phyloP scores from a whole-genome alignment of 2,888 invertebrate species.

The Platynereis dumerilii region DNA sequence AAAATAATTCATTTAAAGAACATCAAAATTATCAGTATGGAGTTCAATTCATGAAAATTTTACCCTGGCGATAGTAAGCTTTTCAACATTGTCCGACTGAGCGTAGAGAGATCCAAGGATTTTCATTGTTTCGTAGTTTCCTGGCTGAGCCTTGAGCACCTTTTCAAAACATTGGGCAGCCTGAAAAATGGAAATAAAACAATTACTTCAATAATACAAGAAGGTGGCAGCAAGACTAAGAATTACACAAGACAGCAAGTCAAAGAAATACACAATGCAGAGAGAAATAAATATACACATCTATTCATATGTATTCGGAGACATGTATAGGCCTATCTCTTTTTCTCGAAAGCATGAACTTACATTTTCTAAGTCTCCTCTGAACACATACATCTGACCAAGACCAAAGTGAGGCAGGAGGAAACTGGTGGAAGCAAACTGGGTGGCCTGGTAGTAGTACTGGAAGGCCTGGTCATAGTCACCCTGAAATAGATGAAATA shows the following conservation, averaged over 20 bases:
- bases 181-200: conserved; percentile 66
- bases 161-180: conserved; percentile 99
- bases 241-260: too few relatives aligned
- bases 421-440: conserved; percentile 93
- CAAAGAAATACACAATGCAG: too few relatives aligned
- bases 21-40: too few relatives aligned
- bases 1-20: too few relatives aligned
- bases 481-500: conserved; percentile 44
- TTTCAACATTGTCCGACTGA: conserved; percentile 68
- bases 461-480: conserved; percentile 89
- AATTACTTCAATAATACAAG: too few relatives aligned
- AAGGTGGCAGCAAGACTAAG: too few relatives aligned
- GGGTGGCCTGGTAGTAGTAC: conserved; percentile 94
- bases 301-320: too few relatives aligned
- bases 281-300: too few relatives aligned
- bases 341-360: too few relatives aligned
- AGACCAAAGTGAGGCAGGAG: conserved; percentile 97
- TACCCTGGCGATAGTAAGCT: conserved; percentile 81
- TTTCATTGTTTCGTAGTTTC: conserved; percentile 99
- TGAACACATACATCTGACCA: conserved; percentile 98
- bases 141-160: conserved; percentile 94
- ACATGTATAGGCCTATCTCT: too few relatives aligned
- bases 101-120: conserved; percentile 97
- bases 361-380: conserved; percentile 85
- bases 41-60: too few relatives aligned